Conservation (phyloP, 2,113 vertebrate species). For the Heteronetta atricapilla region DNA sequence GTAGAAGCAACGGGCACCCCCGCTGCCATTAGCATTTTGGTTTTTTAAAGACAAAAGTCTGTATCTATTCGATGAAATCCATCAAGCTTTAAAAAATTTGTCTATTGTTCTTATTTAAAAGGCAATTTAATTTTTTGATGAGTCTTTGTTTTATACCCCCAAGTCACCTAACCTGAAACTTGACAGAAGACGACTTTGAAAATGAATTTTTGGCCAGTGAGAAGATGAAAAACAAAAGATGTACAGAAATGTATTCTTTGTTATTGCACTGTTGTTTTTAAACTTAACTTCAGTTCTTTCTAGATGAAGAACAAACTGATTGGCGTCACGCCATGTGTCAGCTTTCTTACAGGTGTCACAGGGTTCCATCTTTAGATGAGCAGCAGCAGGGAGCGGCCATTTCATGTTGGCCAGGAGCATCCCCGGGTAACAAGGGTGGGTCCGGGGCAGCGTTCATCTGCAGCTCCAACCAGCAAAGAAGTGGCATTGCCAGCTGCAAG, state of each 20-base stretch:
- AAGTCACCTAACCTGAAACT: background rate
- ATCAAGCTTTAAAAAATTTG: background rate
- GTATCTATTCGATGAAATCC: background rate
- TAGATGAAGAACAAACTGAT: background rate
- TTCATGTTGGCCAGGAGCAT: background rate
- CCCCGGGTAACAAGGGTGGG: background rate
- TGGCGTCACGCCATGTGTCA: background rate
- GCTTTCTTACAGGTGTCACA: background rate
- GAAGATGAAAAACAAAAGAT: background rate
- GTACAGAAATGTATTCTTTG: background rate
- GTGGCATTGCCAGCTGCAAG: fast-evolving
- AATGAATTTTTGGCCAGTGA: background rate
- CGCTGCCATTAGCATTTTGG: background rate
- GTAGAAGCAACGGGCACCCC: background rate
- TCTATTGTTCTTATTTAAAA: background rate
- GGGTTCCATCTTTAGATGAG: background rate
- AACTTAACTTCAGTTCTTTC: background rate
- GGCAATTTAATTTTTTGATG: background rate
- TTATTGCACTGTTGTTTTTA: background rate
- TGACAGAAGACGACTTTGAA: background rate
- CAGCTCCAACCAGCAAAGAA: background rate
- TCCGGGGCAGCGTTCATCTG: fast-evolving
- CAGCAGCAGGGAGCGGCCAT: background rate
- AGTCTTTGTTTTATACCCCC: background rate
- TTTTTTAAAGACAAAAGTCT: background rate